Base-by-base conservation (phyloP, 2,888 invertebrate genomes). In the Salticus scenicus region DNA sequence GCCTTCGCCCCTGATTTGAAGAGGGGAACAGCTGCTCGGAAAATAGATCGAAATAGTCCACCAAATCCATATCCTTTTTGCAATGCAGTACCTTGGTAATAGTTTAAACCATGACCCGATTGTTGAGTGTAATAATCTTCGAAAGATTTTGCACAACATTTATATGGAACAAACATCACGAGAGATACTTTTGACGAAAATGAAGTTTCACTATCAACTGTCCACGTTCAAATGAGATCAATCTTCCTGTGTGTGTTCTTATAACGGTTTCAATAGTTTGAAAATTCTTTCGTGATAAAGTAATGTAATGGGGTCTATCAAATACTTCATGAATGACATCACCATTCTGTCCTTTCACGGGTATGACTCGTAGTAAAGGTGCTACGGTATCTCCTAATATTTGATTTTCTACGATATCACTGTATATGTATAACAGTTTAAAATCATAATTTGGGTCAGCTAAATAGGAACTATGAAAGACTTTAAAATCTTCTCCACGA, bases 311-410 rank as follows among this genome's bases (percentile, higher is more conserved):
- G 2, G 73, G 77, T 42, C 42, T 47, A 20, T 77, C 30, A 67
- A 30, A 63, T 71, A 66, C 41, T 27, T 8, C 64, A 47, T 30
- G 37, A 0, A 66, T 20, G 8, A 42, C 20, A 33, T 33, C 57
- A 1, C 69, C 74, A 24, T 76, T 64, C 5, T 64, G 14, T 37
- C 77, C 71, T 31, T 41, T 74, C 5, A 89, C 72, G 31, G 88
- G 87, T 0, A 89, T 89, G 10, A 90, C 88, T 14, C 90, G 87
- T n/a, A 90, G 28, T 8, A 90, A 83, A 14, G 88, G 87, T 14
- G 89, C 87, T 42, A 88, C 51, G 12, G 80, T 77, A 75, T 90
- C 89, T n/a, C 90, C 90, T 17, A 67, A 42, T n/a, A 75, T 42
- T 41, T 74, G 74, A 28, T 89, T 88, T 78, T 89, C 88, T 0